Evolutionary conservation across 2,888 invertebrate species (phyloP).

Genomic region (Lycaena phlaeas): DNA sequence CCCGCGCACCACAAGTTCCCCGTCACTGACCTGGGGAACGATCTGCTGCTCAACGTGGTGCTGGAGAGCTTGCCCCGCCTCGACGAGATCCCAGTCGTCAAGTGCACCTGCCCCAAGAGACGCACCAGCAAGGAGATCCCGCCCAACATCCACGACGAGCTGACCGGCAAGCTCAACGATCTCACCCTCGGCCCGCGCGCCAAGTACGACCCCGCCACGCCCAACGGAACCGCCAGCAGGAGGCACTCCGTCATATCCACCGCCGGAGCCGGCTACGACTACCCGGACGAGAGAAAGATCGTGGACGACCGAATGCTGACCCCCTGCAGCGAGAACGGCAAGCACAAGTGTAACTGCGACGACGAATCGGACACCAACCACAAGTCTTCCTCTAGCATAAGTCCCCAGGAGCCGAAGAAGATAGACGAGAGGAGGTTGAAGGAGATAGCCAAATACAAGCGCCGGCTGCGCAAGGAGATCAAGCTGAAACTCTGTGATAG

Average conservation of each 20-base stretch:
- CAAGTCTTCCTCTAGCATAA: slow-evolving; percentile 30
- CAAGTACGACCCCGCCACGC: slow-evolving; percentile 33
- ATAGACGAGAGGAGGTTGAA: slow-evolving; percentile 52
- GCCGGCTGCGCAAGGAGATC: slow-evolving; percentile 55
- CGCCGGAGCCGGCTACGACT: slow-evolving; percentile 18
- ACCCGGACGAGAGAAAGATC: slow-evolving; percentile 29
- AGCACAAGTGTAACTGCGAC: slow-evolving; percentile 83
- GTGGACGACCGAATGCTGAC: slow-evolving; percentile 82
- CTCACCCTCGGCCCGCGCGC: slow-evolving; percentile 51
- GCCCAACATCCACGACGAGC: slow-evolving; percentile 40
- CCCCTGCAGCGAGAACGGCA: slow-evolving; percentile 81
- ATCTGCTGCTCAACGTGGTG: slow-evolving; percentile 73
- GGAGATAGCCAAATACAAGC: slow-evolving; percentile 64
- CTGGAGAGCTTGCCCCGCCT: slow-evolving; percentile 82
- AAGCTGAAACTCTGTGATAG: slow-evolving; percentile 55
- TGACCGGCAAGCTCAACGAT: slow-evolving; percentile 54
- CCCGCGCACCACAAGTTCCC: slow-evolving; percentile 83
- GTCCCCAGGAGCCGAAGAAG: slow-evolving; percentile 33
- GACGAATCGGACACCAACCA: slow-evolving; percentile 75
- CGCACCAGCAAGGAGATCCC: slow-evolving; percentile 46
- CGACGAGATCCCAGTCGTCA: slow-evolving; percentile 78
- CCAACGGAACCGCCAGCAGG: slow-evolving; percentile 32
- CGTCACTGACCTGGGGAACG: slow-evolving; percentile 76
- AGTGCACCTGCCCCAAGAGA: slow-evolving; percentile 51
- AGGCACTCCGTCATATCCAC: slow-evolving; percentile 34